Base-by-base conservation (phyloP, 2,113 vertebrate species). In the Carassius gibelio region DNA sequence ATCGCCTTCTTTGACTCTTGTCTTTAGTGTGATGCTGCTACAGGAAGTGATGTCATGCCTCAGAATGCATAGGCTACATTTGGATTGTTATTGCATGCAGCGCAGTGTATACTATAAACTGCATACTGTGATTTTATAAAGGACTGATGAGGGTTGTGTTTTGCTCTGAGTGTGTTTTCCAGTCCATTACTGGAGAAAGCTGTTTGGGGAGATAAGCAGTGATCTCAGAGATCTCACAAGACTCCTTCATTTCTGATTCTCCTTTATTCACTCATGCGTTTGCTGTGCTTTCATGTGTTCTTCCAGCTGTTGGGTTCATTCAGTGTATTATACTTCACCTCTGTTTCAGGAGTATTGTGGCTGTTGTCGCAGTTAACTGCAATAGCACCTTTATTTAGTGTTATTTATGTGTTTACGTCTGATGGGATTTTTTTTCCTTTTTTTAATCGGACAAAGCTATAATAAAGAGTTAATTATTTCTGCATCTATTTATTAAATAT, bases 151-250 rank as follows among this genome's bases (percentile, higher is more conserved):
- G 68, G 68, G 15, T 45, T 59, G 11, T 61, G 8, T 48, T 83
- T 26, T 1, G 8, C 81, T 74, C 64, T 34, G 68, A 15, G 45
- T 69, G 30, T 85, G 61, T 17, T 42, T 84, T 72, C 69, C 69
- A 30, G 15, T 64, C 17, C 61, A 50, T 0, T 66, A 9, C 48
- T 19, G 57, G 19, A 14, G 57, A 50, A 59, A 26, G 23, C 30
- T 87, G 77, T 87, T 59, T 30, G 30, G 26, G 71, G 52, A 87
- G 86, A 87, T 87, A 82, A 86, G 85, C 26, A 75, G 50, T 3
- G 10, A 4, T 36, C 5, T 21, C 5, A 6, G 42, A 30, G 1
- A 11, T 26, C 61, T 64, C 55, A 57, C 5, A 23, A 23, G 61
- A 11, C n/a, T 23, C 11, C 71, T 48, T 74, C 21, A 23, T 8